Percentiles rank a stretch among this genome's conserved stretches.
Conservation (phyloP, 1,140 invertebrate genomes). For the Myzus persicae region DNA sequence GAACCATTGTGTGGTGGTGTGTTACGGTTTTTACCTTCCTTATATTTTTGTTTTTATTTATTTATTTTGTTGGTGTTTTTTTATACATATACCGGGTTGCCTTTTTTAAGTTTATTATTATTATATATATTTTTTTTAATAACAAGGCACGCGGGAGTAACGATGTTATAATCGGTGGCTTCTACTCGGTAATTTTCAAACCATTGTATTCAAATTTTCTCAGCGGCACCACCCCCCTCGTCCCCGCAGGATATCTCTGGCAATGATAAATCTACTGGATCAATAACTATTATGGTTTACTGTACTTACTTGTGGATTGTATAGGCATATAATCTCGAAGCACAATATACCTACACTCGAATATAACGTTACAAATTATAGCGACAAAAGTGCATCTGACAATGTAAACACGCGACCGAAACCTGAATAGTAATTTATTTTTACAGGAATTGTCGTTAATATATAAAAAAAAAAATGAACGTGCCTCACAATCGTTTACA, state of each 20-base stretch:
- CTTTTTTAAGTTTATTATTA: not conserved
- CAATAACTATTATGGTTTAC: not conserved
- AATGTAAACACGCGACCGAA: not conserved
- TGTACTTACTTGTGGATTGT: not conserved
- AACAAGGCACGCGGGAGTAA: conserved; percentile 2
- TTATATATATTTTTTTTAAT: conserved; percentile 16
- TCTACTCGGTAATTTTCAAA: conserved; percentile 32
- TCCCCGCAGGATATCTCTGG: not conserved
- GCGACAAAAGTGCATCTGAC: not conserved
- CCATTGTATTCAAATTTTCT: conserved; percentile 49
- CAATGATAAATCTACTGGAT: not conserved
- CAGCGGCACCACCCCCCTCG: not conserved
- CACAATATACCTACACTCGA: not conserved
- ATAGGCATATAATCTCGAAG: not conserved
- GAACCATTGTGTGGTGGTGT: not conserved
- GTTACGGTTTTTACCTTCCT: not conserved
- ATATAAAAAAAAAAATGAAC: not conserved
- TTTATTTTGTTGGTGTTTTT: not conserved
- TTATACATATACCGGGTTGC: not conserved
- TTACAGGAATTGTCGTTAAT: not conserved
- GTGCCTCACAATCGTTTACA: not conserved
- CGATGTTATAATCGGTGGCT: conserved; percentile 45
- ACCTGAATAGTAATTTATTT: not conserved
- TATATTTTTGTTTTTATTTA: not conserved
- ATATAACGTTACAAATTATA: not conserved